Evolutionary conservation across 2,113 vertebrate genomes (phyloP), one percentile per base, ranked within the genome.

Genomic region (Galbula dea): DNA sequence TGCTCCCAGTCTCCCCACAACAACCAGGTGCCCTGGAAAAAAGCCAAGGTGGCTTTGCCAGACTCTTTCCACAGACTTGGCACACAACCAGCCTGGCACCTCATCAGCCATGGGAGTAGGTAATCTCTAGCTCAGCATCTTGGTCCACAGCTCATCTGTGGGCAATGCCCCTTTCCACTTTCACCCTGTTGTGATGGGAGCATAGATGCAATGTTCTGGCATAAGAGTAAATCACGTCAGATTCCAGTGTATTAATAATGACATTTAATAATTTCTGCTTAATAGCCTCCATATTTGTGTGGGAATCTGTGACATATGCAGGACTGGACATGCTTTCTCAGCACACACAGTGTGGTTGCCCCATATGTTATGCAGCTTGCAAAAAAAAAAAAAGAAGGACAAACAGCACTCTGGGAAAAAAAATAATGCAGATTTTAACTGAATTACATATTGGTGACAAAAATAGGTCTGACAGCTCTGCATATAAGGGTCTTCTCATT

Each of bases 171-270:
- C 15, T 36, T 67, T 58, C 16, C 15, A 17, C 24, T 88, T 69
- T 26, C 23, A 37, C 71, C 24, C 19, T 48, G 27, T 24, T 54
- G 7, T 6, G 45, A 51, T 57, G 19, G 30, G 24, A 92, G 15
- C 6, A 2, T 20, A 49, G 0, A 0, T 55, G 36, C 23, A 41
- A 92, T 65, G 63, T 75, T 72, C 76, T 34, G 23, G 83, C 85
- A 85, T 67, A 94, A 97, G 97, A 97, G 96, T 96, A 97, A 96
- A 95, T 91, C 78, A 88, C 95, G 94, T 96, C 34, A 15, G 83
- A 86, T 94, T 90, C 76, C 88, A 52, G 81, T 48, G 79, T 95
- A 94, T 96, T 97, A 97, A 97, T 96, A 91, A 92, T 74, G 76
- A 86, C 82, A 90, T 51, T 96, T 96, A 95, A 67, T 94, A 88